Conservation (phyloP, 2,888 invertebrate genomes). For the Allolobophora icterica region DNA sequence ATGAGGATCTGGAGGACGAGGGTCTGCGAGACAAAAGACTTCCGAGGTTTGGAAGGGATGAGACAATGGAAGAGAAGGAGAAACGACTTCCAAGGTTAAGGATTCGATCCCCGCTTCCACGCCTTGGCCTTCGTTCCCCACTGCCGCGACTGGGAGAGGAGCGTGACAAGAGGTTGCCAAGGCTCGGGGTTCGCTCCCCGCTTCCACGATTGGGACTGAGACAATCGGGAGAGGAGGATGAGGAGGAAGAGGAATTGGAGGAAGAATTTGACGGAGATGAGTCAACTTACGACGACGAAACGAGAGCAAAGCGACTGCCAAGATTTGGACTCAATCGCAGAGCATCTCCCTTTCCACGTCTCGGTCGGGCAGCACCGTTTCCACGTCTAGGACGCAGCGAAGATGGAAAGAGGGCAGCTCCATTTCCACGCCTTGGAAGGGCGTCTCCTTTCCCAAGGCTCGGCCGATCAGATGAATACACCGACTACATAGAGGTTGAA, state of each 20-base stretch:
- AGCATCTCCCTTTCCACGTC: conserved; percentile 25
- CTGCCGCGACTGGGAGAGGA: conserved; percentile 24
- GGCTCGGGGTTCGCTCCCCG: conserved; percentile 24
- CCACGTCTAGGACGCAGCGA: conserved; percentile 31
- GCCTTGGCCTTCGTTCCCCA: not conserved
- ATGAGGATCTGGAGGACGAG: conserved; percentile 14
- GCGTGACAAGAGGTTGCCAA: conserved; percentile 31
- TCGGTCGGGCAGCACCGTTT: conserved; percentile 34
- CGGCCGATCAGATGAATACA: conserved; percentile 15
- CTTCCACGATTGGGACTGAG: not conserved
- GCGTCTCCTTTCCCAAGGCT: conserved; percentile 35
- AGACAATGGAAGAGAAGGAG: conserved; percentile 19
- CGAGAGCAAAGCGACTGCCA: not conserved
- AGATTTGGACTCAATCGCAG: not conserved
- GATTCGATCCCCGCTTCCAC: conserved; percentile 29
- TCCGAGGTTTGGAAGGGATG: conserved; percentile 29
- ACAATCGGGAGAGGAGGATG: conserved; percentile 1
- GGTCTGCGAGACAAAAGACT: not conserved
- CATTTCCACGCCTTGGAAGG: conserved; percentile 34
- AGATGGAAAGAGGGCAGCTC: conserved; percentile 26
- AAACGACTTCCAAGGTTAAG: conserved; percentile 31
- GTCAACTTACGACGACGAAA: not conserved
- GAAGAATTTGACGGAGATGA: not conserved
- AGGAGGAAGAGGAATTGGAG: not conserved
- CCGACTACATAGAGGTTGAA: not conserved